These are phyloP conservation scores for Elymnias hypermnestra DNA, from an alignment of 1,140 invertebrate species.

Conservation along the genomic window DNA sequence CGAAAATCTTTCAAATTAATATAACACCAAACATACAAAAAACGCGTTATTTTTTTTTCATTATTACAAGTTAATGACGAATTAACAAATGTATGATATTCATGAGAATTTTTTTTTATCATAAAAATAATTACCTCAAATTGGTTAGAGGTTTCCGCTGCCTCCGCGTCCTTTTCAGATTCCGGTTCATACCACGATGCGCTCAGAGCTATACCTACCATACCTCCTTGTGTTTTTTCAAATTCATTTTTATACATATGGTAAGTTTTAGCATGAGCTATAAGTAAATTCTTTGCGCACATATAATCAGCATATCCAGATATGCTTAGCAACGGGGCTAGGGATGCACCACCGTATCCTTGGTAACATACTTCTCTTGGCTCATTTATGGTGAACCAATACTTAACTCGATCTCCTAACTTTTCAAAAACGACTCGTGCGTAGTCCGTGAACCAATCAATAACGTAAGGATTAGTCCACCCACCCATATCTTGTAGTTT, in stretches of 20 bases:
- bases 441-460: conserved; percentile 79
- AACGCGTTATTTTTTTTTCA: not conserved
- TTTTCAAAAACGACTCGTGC: conserved; percentile 76
- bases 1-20: no score
- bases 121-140: conserved; percentile 47
- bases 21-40: not conserved
- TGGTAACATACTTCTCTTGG: conserved; percentile 77
- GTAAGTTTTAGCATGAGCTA: conserved; percentile 65
- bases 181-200: conserved; percentile 67
- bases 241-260: conserved; percentile 77
- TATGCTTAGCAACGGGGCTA: conserved; percentile 70
- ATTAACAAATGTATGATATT: not conserved
- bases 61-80: not conserved
- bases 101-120: not conserved
- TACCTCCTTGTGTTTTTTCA: conserved; percentile 43
- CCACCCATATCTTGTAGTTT: conserved; percentile 79
- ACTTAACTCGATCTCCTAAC: conserved; percentile 79
- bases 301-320: conserved; percentile 74
- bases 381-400: conserved; percentile 85
- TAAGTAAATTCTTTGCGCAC: conserved; percentile 43
- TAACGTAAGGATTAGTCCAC: conserved; percentile 79
- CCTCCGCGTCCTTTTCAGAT: conserved; percentile 59
- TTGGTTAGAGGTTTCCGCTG: conserved; percentile 65
- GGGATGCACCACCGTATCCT: conserved; percentile 73
- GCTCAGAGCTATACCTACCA: conserved; percentile 74